These are phyloP conservation scores for Macrochelys suwanniensis DNA, from an alignment of 2,797 vertebrate species.

Conservation along the genomic window DNA sequence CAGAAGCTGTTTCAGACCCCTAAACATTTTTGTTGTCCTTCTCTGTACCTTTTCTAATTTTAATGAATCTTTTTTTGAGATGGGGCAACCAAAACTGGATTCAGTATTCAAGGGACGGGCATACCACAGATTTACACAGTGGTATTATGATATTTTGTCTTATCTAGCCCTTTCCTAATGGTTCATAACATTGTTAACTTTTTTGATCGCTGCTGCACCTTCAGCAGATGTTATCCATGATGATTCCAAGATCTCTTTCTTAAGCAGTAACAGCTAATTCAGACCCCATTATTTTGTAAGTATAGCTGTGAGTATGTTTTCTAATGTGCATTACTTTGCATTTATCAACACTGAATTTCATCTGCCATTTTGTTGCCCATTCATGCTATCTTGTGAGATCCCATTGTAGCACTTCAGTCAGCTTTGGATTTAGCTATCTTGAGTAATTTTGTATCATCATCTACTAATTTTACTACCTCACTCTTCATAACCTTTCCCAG, in stretches of 20 bases:
- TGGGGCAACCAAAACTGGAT: background rate
- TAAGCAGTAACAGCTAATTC: background rate
- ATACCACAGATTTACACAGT: background rate
- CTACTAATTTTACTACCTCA: background rate
- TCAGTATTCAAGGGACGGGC: background rate
- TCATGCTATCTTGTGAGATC: background rate
- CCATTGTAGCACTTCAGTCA: background rate
- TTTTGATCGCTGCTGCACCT: background rate
- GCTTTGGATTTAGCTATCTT: background rate
- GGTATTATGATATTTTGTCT: background rate
- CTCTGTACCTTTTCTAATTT: background rate
- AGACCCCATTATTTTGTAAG: background rate
- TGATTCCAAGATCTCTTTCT: background rate
- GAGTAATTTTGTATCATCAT: background rate
- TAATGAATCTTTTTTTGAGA: background rate
- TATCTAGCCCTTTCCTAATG: background rate
- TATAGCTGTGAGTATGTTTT: background rate
- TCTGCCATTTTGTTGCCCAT: background rate
- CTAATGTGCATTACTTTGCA: background rate
- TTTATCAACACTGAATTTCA: background rate
- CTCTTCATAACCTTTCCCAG: background rate
- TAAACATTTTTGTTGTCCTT: background rate
- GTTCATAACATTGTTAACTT: background rate
- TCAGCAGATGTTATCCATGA: background rate
- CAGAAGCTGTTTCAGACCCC: background rate